Evolutionary conservation across 2,797 vertebrate species (phyloP).

Genomic region (Tadarida brasiliensis): DNA sequence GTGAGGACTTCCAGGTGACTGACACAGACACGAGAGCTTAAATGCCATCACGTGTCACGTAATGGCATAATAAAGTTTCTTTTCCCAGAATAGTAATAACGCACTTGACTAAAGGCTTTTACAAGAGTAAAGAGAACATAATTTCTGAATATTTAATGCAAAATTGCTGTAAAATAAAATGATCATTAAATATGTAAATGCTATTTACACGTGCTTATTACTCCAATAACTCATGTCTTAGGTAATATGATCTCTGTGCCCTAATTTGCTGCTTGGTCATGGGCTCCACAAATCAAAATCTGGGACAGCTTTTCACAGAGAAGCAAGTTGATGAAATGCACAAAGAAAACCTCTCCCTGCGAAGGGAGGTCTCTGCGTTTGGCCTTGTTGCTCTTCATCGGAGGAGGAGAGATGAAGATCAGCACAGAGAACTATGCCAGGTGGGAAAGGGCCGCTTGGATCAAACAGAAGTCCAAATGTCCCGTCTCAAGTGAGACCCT

Average conservation of each 20-base stretch:
- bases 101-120: slow-evolving; percentile 76
- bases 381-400: background rate
- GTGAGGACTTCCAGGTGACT: slow-evolving; percentile 48
- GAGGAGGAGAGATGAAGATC: background rate
- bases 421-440: background rate
- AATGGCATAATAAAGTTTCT: slow-evolving; percentile 55
- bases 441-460: background rate
- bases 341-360: background rate
- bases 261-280: slow-evolving; percentile 71
- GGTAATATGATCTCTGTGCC: slow-evolving; percentile 59
- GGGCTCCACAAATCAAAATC: slow-evolving; percentile 73
- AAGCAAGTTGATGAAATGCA: background rate
- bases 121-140: slow-evolving; percentile 78
- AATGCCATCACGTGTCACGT: slow-evolving; percentile 60
- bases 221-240: slow-evolving; percentile 71
- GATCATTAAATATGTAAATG: slow-evolving; percentile 84
- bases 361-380: background rate
- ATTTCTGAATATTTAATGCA: slow-evolving; percentile 84
- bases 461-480: background rate
- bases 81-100: slow-evolving; percentile 79
- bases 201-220: slow-evolving; percentile 78
- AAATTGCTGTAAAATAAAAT: slow-evolving; percentile 82
- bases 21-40: slow-evolving; percentile 55
- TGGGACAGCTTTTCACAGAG: slow-evolving; percentile 53
- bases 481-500: background rate